A percentile compares a stretch with the other conserved stretches of the same genome.
These are phyloP conservation scores for Diarsia dahlii DNA, from an alignment of 2,888 invertebrate genomes.

Conservation along the genomic window DNA sequence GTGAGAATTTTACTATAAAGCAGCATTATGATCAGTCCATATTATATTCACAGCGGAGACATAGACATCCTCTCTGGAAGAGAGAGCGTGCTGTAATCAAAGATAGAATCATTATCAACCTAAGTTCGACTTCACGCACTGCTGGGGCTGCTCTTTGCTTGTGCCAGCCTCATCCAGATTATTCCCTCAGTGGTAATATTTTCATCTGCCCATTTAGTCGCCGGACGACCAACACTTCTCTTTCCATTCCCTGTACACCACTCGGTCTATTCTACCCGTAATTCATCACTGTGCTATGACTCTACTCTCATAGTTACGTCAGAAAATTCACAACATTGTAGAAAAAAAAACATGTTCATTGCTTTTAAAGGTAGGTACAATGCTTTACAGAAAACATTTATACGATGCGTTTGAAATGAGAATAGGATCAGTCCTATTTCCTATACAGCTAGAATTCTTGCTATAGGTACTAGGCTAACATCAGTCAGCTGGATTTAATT, in stretches of 20 bases:
- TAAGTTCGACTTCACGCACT: too few relatives aligned
- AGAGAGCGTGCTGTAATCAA: background rate
- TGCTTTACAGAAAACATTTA: background rate
- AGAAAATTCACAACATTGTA: background rate
- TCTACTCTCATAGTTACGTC: background rate
- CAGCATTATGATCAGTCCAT: background rate
- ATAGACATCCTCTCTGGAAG: background rate
- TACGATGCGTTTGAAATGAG: background rate
- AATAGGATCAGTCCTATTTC: background rate
- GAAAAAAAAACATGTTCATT: too few relatives aligned
- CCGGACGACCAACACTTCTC: too few relatives aligned
- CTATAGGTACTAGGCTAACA: background rate
- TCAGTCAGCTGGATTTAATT: background rate
- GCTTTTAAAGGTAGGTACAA: too few relatives aligned
- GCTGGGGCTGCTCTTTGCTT: too few relatives aligned
- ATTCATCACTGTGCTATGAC: background rate
- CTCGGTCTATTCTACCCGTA: too few relatives aligned
- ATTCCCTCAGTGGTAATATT: too few relatives aligned
- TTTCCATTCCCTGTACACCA: too few relatives aligned
- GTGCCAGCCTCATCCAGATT: too few relatives aligned
- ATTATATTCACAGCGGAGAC: background rate
- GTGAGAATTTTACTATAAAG: constrained; percentile 58
- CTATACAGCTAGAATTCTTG: background rate
- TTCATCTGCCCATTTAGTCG: too few relatives aligned
- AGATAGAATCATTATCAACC: background rate